These are phyloP conservation scores for Melanostoma mellinum DNA, from an alignment of 2,888 invertebrate species.

Conservation along the genomic window DNA sequence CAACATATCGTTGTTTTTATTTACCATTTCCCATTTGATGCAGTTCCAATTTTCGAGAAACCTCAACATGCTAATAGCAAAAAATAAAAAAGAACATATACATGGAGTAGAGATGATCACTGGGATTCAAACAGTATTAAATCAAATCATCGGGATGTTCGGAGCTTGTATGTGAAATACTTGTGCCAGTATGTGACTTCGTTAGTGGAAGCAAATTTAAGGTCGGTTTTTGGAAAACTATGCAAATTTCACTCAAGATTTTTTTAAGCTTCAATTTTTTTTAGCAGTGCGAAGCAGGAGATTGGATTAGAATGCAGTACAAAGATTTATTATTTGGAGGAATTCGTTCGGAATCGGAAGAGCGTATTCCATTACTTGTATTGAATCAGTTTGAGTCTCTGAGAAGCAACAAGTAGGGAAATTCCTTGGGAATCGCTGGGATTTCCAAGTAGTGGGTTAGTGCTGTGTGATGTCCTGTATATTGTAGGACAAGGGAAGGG, in stretches of 20 bases:
- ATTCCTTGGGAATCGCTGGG: neutral
- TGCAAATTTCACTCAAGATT: neutral
- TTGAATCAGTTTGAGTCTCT: conserved; percentile 80
- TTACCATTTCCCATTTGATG: conserved; percentile 89
- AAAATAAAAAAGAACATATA: conserved; percentile 86
- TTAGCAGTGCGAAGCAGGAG: conserved; percentile 86
- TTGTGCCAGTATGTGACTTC: conserved; percentile 89
- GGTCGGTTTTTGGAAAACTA: conserved; percentile 79
- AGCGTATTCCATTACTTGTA: conserved; percentile 79
- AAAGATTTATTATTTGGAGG: conserved; percentile 86
- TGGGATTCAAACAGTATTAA: conserved; percentile 90
- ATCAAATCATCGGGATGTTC: conserved; percentile 90
- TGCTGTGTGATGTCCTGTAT: too few relatives aligned
- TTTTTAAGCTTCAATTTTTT: too few relatives aligned
- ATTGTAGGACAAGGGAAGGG: too few relatives aligned
- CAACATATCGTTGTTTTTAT: conserved; percentile 88
- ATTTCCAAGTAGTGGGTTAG: too few relatives aligned
- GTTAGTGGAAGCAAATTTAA: conserved; percentile 82
- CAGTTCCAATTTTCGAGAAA: conserved; percentile 90
- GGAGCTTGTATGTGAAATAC: conserved; percentile 88
- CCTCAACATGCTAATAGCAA: conserved; percentile 81
- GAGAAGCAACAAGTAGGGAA: conserved; percentile 52
- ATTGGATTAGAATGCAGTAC: conserved; percentile 84
- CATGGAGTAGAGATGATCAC: conserved; percentile 92
- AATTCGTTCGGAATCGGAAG: conserved; percentile 82